These are phyloP conservation scores for Zygogramma bicolorata DNA, from an alignment of 2,888 invertebrate genomes.

Conservation along the genomic window DNA sequence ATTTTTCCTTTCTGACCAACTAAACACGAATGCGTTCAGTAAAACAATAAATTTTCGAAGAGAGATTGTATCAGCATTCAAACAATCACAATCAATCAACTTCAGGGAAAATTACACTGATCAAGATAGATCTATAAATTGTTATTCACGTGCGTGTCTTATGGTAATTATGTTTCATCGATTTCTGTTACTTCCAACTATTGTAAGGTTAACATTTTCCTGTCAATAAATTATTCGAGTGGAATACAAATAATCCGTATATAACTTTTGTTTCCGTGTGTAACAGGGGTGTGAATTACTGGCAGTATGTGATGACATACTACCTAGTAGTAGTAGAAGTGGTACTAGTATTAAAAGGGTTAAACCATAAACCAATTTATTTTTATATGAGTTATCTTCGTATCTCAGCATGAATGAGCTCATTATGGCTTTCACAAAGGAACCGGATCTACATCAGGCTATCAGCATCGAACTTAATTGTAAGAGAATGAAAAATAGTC, in stretches of 20 bases:
- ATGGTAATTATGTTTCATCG: background rate
- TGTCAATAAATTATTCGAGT: background rate
- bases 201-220: background rate
- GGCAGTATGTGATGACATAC: background rate
- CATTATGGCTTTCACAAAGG: too few relatives aligned
- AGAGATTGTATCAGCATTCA: background rate
- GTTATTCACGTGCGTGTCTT: background rate
- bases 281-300: too few relatives aligned
- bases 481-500: too few relatives aligned
- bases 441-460: too few relatives aligned
- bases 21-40: background rate
- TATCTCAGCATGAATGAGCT: too few relatives aligned
- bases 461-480: too few relatives aligned
- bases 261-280: background rate
- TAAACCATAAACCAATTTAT: too few relatives aligned
- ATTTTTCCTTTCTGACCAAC: background rate
- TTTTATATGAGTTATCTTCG: too few relatives aligned
- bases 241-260: background rate
- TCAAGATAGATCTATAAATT: background rate
- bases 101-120: background rate
- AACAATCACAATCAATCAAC: background rate
- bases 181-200: background rate
- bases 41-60: background rate
- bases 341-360: too few relatives aligned
- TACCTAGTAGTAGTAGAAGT: background rate